Evolutionary conservation across 2,888 invertebrate species (phyloP).

Genomic region (Dynastes tityus): DNA sequence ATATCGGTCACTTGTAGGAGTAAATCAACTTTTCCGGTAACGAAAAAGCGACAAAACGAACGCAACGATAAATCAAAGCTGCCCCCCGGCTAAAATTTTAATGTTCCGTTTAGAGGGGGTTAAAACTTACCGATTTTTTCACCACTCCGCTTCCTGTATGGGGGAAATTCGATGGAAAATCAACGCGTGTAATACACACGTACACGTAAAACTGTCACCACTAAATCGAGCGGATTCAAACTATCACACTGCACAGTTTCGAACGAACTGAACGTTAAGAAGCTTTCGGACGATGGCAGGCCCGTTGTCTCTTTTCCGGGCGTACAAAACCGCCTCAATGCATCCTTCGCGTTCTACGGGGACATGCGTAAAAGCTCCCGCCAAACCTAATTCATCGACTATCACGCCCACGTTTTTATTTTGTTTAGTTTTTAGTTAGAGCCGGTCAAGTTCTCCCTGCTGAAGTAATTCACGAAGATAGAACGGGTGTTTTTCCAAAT

Average conservation of each 20-base stretch:
- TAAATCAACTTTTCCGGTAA: constrained; percentile 13
- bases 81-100: neutral
- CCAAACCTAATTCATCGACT: constrained; percentile 56
- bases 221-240: constrained; percentile 25
- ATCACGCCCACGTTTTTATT: constrained; percentile 54
- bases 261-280: constrained; percentile 30
- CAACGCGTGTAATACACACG: constrained; percentile 25
- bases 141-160: neutral
- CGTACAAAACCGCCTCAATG: neutral
- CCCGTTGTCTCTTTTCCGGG: constrained; percentile 34
- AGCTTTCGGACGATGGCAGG: constrained; percentile 27
- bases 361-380: constrained; percentile 53
- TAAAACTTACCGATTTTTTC: constrained; percentile 18
- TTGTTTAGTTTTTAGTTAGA: constrained; percentile 40
- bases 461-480: constrained; percentile 25
- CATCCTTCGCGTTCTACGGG: constrained; percentile 39
- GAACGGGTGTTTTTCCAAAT: constrained; percentile 24
- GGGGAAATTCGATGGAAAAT: neutral
- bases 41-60: neutral
- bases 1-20: constrained; percentile 18
- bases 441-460: constrained; percentile 27
- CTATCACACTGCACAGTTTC: constrained; percentile 36
- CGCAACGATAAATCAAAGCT: neutral
- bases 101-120: neutral
- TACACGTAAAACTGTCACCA: constrained; percentile 33